Percentiles rank a stretch among this genome's conserved stretches.
Evolutionary conservation across 2,888 invertebrate genomes (phyloP).

Genomic region (Tenthredo mesomela): DNA sequence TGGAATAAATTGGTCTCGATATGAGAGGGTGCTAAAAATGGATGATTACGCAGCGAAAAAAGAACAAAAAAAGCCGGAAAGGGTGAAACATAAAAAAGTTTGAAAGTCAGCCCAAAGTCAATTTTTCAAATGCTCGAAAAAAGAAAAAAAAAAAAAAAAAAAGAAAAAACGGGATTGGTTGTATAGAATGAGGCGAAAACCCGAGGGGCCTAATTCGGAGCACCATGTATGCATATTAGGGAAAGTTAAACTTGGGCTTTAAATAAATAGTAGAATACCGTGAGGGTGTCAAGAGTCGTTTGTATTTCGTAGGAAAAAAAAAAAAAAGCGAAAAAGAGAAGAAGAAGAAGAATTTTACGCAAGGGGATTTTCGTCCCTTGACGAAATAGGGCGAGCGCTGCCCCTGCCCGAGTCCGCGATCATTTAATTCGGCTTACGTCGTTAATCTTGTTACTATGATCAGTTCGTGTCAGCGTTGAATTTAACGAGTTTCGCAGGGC

Average conservation of each 20-base stretch:
- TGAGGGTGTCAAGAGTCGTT: not conserved
- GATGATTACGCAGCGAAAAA: not conserved
- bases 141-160: not conserved
- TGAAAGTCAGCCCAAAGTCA: not conserved
- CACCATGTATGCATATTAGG: not conserved
- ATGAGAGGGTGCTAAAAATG: not conserved
- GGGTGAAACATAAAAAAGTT: not conserved
- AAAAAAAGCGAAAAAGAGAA: not conserved
- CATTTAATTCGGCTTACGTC: conserved; percentile 13
- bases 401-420: not conserved
- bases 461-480: conserved; percentile 3
- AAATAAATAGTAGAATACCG: not conserved
- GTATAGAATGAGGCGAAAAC: not conserved
- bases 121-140: not conserved
- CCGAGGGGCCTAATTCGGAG: not conserved
- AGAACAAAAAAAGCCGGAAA: not conserved
- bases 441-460: conserved; percentile 15
- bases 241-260: not conserved
- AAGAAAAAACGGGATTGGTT: not conserved
- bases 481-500: not conserved
- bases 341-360: not conserved
- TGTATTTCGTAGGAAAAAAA: not conserved
- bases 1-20: not conserved
- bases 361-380: not conserved
- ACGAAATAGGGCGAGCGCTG: not conserved